Percentiles rank a stretch among this genome's conserved stretches.
Conservation (phyloP, 2,113 vertebrate genomes). For the Setophaga coronata region DNA sequence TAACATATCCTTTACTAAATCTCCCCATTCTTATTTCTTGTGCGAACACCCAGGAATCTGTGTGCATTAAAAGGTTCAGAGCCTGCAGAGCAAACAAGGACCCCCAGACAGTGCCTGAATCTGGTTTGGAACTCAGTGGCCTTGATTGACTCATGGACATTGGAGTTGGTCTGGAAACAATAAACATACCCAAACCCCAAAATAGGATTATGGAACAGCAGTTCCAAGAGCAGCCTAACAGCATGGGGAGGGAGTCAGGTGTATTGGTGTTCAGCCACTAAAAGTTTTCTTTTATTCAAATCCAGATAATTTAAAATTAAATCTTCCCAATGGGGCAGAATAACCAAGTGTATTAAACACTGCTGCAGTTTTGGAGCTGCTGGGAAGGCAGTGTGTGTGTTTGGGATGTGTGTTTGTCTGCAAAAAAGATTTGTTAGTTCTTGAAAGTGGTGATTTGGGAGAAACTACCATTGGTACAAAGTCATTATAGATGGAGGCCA, state of each 20-base stretch:
- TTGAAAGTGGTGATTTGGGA: not conserved
- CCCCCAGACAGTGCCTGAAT: not conserved
- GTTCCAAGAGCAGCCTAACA: not conserved
- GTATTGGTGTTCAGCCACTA: not conserved
- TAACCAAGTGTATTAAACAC: not conserved
- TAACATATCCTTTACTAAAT: accelerated
- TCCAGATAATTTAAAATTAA: not conserved
- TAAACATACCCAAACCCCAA: not conserved
- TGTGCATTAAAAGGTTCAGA: not conserved
- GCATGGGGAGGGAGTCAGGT: not conserved
- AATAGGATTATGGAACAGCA: not conserved
- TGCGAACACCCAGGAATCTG: not conserved
- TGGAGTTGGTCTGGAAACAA: not conserved
- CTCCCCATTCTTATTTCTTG: accelerated
- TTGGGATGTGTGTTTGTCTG: not conserved
- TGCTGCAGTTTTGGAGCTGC: not conserved
- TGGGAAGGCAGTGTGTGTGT: not conserved
- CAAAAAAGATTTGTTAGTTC: constrained; percentile 24
- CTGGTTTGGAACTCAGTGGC: accelerated
- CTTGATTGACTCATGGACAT: not conserved
- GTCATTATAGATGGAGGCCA: not conserved
- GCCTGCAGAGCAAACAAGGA: not conserved
- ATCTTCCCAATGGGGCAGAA: not conserved
- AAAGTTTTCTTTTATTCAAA: not conserved
- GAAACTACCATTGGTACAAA: not conserved